These are phyloP conservation scores for Sycon ciliatum DNA, from an alignment of 37 sponge, comb jelly and placozoan species.

Conservation along the genomic window DNA sequence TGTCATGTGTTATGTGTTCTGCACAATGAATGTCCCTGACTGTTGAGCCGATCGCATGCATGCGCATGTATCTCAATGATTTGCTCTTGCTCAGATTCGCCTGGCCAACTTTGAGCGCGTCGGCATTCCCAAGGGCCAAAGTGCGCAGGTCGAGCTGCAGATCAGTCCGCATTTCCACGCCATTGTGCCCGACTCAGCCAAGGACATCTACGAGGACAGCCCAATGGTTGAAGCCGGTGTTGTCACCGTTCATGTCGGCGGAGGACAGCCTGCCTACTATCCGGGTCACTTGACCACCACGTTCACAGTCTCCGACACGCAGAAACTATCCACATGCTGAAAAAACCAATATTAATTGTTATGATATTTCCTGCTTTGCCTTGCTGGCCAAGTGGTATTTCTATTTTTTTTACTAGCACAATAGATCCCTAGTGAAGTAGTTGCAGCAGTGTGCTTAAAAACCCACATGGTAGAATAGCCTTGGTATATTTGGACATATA, in stretches of 20 bases:
- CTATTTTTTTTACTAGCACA: too few relatives aligned
- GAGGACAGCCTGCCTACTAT: not conserved
- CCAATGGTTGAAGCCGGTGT: not conserved
- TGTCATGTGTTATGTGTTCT: too few relatives aligned
- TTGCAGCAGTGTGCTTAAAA: too few relatives aligned
- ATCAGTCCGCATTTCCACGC: not conserved
- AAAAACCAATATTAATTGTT: not conserved
- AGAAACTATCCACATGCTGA: conserved; percentile 1
- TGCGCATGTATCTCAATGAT: too few relatives aligned
- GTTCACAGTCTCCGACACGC: not conserved
- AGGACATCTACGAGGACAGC: not conserved
- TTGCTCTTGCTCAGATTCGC: not conserved
- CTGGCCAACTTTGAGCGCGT: conserved; percentile 13
- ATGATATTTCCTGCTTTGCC: not conserved
- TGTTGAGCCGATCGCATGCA: too few relatives aligned
- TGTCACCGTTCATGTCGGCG: not conserved
- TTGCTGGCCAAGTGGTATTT: too few relatives aligned
- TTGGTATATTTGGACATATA: too few relatives aligned
- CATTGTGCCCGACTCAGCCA: not conserved
- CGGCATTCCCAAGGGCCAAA: not conserved
- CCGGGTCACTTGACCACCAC: not conserved
- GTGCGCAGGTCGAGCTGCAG: not conserved
- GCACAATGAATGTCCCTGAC: too few relatives aligned
- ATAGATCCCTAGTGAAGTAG: too few relatives aligned
- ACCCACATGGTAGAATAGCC: too few relatives aligned